Evolutionary conservation across 2,888 invertebrate species (phyloP), one percentile per base, ranked within the genome.

Genomic region (Pedicia rivosa): DNA sequence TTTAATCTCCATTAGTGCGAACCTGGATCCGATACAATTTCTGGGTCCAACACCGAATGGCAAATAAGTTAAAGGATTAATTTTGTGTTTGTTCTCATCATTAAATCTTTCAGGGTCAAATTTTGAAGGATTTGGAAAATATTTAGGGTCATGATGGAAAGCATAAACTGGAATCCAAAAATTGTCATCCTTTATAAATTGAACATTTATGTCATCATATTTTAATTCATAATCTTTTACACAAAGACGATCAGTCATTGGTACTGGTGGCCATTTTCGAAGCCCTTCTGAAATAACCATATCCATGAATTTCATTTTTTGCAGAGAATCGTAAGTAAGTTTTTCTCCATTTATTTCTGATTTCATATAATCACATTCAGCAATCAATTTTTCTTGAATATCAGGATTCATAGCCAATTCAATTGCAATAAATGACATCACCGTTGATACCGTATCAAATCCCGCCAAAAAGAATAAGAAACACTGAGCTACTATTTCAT

Each of bases 221-320:
- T 43, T 39, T 13, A 39, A 50, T 42, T 13, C 63, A 46, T 67
- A 72, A 24, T 65, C 62, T 46, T 65, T 68, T 2, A 53, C 48
- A 42, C 72, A 72, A 1, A 53, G 14, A 16, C 72, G 59, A 43
- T 71, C 70, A 2, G 61, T 48, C 0, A 49, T 47, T 0, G 56
- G 37, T 0, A 50, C 62, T 1, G 66, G 54, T 0, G 69, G 54
- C 68, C 69, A 72, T 34, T 52, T 50, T 10, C 70, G 50, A 4
- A 70, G 46, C 0, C 59, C 39, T 46, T 70, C 70, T 46, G 69
- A 67, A 0, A 72, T 50, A 1, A 73, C 68, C 70, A 70, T 70
- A 39, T 74, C 73, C 58, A 74, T 50, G 40, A 73, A 74, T 15
- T 62, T 61, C 68, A 74, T 64, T 20, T 57, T 59, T 38, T 64